Conservation (phyloP, 2,888 invertebrate genomes). For the Xiphydria camelus region DNA sequence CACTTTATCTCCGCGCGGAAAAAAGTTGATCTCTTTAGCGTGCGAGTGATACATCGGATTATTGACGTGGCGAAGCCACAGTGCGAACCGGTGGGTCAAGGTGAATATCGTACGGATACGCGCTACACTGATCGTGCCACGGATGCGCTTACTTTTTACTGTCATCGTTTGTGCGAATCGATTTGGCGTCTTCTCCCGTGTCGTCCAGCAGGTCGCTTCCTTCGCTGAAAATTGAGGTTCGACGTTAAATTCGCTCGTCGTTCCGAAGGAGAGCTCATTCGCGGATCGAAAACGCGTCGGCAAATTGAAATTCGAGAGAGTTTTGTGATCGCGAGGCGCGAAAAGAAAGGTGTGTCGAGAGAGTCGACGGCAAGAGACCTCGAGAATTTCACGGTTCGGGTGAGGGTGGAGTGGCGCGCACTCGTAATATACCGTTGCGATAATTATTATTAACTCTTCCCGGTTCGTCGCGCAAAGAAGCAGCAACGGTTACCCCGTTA, state of each 20-base stretch:
- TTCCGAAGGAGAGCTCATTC: neutral
- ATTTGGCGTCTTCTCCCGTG: slow-evolving; percentile 69
- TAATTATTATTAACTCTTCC: too few relatives aligned
- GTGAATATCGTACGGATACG: slow-evolving; percentile 32
- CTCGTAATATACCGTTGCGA: too few relatives aligned
- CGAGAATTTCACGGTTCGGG: too few relatives aligned
- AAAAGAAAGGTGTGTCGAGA: too few relatives aligned
- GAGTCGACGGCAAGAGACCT: too few relatives aligned
- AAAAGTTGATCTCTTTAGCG: slow-evolving; percentile 2
- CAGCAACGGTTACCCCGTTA: too few relatives aligned
- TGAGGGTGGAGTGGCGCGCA: too few relatives aligned
- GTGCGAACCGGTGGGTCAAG: slow-evolving; percentile 46
- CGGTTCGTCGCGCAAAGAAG: too few relatives aligned
- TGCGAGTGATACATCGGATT: slow-evolving; percentile 11
- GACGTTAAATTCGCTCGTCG: neutral
- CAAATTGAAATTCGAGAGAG: neutral
- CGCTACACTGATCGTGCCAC: neutral
- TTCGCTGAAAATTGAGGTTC: slow-evolving; percentile 57
- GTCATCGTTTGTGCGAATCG: slow-evolving; percentile 68
- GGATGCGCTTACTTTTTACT: slow-evolving; percentile 67
- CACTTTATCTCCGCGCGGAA: too few relatives aligned
- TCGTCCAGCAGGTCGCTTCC: slow-evolving; percentile 69
- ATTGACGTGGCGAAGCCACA: slow-evolving; percentile 40
- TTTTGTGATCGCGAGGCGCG: neutral
- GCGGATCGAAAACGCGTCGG: neutral